Percentiles rank a stretch among this genome's conserved stretches.
phyloP scores from a whole-genome alignment of 2,797 vertebrate genomes.

The Pteronotus mesoamericanus region DNA sequence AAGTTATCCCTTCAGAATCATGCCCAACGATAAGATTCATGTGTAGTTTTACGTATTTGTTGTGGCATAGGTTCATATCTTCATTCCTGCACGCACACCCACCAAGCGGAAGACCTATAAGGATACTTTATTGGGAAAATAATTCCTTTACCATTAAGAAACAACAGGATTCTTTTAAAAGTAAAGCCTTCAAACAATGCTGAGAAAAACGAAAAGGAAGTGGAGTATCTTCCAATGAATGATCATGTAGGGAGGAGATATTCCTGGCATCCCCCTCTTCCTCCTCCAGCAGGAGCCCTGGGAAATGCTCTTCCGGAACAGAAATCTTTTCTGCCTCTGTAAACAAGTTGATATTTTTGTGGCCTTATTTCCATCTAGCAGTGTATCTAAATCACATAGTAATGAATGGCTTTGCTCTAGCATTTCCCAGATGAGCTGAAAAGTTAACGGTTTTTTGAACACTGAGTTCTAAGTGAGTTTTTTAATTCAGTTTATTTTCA shows the following conservation, averaged over 20 bases:
- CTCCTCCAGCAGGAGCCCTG: not conserved
- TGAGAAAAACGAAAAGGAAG: not conserved
- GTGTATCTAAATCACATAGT: not conserved
- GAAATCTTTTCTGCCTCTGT: not conserved
- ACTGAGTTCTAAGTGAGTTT: not conserved
- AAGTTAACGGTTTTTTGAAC: not conserved
- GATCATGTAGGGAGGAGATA: too few relatives aligned
- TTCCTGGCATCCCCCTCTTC: not conserved
- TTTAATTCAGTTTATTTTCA: not conserved
- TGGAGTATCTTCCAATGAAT: not conserved
- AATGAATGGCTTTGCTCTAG: not conserved
- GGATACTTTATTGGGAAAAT: not conserved
- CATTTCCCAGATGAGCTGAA: not conserved
- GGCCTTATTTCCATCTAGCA: not conserved
- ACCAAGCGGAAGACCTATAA: not conserved
- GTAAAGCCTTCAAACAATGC: not conserved
- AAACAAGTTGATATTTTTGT: not conserved
- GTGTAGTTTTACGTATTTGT: not conserved
- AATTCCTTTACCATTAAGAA: not conserved
- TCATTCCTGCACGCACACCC: too few relatives aligned
- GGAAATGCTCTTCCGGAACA: not conserved
- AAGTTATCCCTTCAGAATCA: not conserved
- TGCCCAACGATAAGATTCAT: not conserved
- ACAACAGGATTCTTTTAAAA: not conserved
- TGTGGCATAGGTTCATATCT: not conserved